These are phyloP conservation scores for Arge pagana DNA, from an alignment of 2,888 invertebrate species.

Conservation along the genomic window DNA sequence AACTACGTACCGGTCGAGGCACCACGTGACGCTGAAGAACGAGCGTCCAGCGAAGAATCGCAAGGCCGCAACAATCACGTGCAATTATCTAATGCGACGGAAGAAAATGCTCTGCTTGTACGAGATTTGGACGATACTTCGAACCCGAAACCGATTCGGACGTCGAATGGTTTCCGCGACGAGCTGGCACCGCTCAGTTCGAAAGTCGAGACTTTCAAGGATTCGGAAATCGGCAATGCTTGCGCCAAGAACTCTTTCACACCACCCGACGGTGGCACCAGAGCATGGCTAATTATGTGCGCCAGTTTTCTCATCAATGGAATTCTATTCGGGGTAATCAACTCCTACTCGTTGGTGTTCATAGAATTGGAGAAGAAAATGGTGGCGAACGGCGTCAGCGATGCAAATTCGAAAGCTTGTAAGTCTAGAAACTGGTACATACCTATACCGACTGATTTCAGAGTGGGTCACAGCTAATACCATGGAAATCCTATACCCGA, in stretches of 20 bases:
- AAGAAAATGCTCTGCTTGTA: no score
- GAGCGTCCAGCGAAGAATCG: conserved; percentile 13
- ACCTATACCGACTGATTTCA: background rate
- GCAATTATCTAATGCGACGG: background rate
- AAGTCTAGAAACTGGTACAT: no score
- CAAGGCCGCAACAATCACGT: conserved; percentile 4
- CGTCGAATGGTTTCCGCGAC: background rate
- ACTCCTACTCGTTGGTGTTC: conserved; percentile 84
- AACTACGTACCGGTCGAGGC: background rate
- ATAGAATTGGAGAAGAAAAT: conserved; percentile 70
- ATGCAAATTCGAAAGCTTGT: conserved; percentile 84
- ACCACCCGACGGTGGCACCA: conserved; percentile 76
- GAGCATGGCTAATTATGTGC: conserved; percentile 81
- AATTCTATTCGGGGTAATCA: conserved; percentile 87
- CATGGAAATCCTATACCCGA: no score
- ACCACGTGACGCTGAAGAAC: background rate
- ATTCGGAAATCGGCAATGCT: background rate
- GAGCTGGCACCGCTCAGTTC: conserved; percentile 5
- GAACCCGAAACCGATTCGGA: background rate
- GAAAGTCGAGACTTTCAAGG: background rate
- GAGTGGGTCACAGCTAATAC: no score
- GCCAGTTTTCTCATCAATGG: conserved; percentile 90
- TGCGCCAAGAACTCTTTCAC: conserved; percentile 26
- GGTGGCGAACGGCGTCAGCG: conserved; percentile 66
- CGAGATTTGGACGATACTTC: background rate